Evolutionary conservation across 2,113 vertebrate species (phyloP), one percentile per base, ranked within the genome.

Genomic region (Perca schrenkii): DNA sequence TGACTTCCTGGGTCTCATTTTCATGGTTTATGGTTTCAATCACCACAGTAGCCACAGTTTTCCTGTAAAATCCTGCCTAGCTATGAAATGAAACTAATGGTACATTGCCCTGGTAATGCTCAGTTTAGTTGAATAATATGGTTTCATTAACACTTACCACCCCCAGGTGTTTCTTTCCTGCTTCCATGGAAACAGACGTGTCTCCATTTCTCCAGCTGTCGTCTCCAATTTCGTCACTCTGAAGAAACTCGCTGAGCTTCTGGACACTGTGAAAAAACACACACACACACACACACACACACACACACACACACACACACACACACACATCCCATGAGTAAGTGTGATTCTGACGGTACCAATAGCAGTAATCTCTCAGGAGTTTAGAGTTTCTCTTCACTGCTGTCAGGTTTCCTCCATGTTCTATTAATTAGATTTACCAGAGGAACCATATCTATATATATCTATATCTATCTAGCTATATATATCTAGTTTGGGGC

Each of bases 191-290:
- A 75, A 97, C 79, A 6, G 95, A 81, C 52, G 94, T 90, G 68
- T 99, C 97, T 2, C 95, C 97, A 0, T 96, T 96, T 84, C 97
- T 95, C 96, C 97, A 98, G 91, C 96, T 97, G 94, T 99, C 98
- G 14, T 97, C 97, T 62, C 97, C 97, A 69, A 99, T 99, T 94
- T 99, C 98, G 77, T 99, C 98, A 67, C 98, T 99, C 88, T 98
- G 91, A 28, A 99, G 97, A 89, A 99, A 99, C 89, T 99, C 98
- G 11, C 97, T 97, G 66, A 99, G 93, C 90, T 99, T 99, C 92
- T 99, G 97, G 34, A 99, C 98, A 58, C 98, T 99, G 91, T 19
- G 16, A 47, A 80, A 60, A 50, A 57, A 73, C 52, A 74, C 67
- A 81, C 67, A 70, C 25, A 70, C 25, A 74, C 46, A 75, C 49